These are phyloP conservation scores for Ibidorhyncha struthersii DNA, from an alignment of 2,113 vertebrate genomes.

Conservation along the genomic window DNA sequence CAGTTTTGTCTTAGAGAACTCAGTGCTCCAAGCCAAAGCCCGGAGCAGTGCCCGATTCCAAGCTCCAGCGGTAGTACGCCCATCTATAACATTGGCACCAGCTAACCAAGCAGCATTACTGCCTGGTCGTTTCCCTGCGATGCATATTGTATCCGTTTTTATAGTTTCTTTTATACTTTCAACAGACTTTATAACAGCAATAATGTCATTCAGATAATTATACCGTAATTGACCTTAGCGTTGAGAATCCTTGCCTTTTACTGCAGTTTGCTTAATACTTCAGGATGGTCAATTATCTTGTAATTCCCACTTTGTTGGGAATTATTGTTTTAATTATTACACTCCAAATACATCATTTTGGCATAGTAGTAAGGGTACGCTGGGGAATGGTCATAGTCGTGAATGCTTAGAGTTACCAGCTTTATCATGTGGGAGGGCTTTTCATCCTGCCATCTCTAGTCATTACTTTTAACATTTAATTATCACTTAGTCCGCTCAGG, in stretches of 20 bases:
- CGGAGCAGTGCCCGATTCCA: neutral
- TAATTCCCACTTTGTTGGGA: constrained; percentile 77
- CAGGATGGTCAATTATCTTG: constrained; percentile 74
- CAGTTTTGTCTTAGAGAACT: neutral
- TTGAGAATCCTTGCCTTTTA: constrained; percentile 74
- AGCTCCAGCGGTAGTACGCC: fast-evolving
- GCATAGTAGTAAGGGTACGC: constrained; percentile 27
- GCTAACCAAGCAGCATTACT: neutral
- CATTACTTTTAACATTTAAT: constrained; percentile 48
- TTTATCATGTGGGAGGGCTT: constrained; percentile 23
- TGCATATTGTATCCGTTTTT: constrained; percentile 50
- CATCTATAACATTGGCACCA: neutral
- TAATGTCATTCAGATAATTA: constrained; percentile 79
- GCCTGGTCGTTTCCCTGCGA: neutral
- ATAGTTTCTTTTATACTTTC: constrained; percentile 54
- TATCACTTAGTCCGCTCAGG: constrained; percentile 13
- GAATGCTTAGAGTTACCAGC: constrained; percentile 20
- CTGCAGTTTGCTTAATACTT: constrained; percentile 76
- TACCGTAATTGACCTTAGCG: constrained; percentile 73
- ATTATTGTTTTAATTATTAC: constrained; percentile 78
- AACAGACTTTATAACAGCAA: constrained; percentile 63
- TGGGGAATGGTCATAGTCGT: constrained; percentile 10
- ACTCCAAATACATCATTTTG: constrained; percentile 69
- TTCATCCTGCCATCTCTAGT: constrained; percentile 29
- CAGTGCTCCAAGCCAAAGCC: neutral